A percentile compares a stretch with the other conserved stretches of the same genome.
phyloP scores from a whole-genome alignment of 2,113 vertebrate genomes.

The Grantiella picta region DNA sequence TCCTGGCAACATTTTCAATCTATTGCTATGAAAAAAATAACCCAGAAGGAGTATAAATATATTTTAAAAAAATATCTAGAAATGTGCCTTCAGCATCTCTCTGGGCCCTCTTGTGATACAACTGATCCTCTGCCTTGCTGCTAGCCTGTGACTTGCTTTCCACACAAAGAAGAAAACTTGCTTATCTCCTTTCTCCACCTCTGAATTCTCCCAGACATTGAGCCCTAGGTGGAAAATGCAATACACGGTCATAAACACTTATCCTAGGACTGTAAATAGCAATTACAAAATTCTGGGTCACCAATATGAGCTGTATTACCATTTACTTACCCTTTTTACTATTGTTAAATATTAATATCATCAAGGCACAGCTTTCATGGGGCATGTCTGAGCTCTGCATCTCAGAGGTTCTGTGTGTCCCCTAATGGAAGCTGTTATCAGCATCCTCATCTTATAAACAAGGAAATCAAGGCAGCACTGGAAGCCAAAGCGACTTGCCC shows the following conservation, averaged over 20 bases:
- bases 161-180: not conserved
- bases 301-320: not conserved
- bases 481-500: not conserved
- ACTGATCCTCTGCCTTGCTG: not conserved
- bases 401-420: not conserved
- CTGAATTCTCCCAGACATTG: not conserved
- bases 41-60: not conserved
- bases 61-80: not conserved
- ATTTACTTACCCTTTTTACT: not conserved
- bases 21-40: not conserved
- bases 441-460: not conserved
- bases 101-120: not conserved
- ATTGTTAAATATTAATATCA: not conserved
- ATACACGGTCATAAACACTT: not conserved
- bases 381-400: not conserved
- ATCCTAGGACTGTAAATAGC: not conserved
- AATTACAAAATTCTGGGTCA: not conserved
- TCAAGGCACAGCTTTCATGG: not conserved
- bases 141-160: not conserved
- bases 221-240: not conserved
- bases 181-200: not conserved
- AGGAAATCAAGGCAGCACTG: not conserved
- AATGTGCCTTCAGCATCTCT: fast-evolving
- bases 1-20: not conserved
- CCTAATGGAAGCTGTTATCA: not conserved